Percentiles rank a stretch among this genome's conserved stretches.
phyloP scores from a whole-genome alignment of 2,797 vertebrate genomes.

The Bufotes viridis region DNA sequence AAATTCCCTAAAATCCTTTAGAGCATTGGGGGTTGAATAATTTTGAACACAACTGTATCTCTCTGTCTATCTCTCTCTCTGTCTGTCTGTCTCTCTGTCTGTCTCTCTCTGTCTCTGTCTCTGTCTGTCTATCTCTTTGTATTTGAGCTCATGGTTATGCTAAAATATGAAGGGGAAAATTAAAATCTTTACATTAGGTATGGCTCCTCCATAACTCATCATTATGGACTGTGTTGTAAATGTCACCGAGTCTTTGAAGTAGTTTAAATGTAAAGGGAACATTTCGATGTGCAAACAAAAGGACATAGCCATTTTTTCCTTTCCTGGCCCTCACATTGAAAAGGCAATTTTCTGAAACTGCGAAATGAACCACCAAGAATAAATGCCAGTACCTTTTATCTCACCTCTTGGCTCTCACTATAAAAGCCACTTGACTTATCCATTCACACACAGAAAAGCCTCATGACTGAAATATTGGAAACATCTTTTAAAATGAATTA shows the following conservation, averaged over 20 bases:
- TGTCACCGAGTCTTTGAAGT: conserved; percentile 9
- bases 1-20: too few relatives aligned
- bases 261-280: conserved; percentile 37
- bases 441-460: conserved; percentile 14
- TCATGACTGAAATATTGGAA: conserved; percentile 30
- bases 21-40: too few relatives aligned
- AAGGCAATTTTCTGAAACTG: conserved; percentile 40
- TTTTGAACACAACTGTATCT: too few relatives aligned
- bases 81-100: too few relatives aligned
- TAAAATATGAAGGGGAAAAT: too few relatives aligned
- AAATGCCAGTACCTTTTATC: conserved; percentile 36
- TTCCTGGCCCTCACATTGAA: not conserved
- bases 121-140: too few relatives aligned
- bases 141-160: too few relatives aligned
- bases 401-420: conserved; percentile 21
- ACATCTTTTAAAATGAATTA: conserved; percentile 29
- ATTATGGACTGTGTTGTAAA: not conserved
- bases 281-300: conserved; percentile 40
- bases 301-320: conserved; percentile 30
- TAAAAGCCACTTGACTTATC: conserved; percentile 50
- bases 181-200: not conserved
- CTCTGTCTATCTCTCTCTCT: too few relatives aligned
- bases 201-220: not conserved
- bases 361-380: conserved; percentile 29
- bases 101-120: too few relatives aligned